Evolutionary conservation across 2,113 vertebrate genomes (phyloP).

Genomic region (human): GRCh38 chr3:152775501-152776000

Average conservation of each 20-base stretch:
- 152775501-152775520: neutral
- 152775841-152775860: neutral
- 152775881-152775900: neutral
- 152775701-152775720: neutral
- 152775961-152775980: neutral
- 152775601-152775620: neutral
- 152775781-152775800: neutral
- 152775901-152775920: neutral
- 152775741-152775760: neutral
- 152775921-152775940: neutral
- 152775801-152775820: neutral
- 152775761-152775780: neutral
- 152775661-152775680: neutral
- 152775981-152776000: neutral
- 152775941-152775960: neutral
- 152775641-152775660: neutral
- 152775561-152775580: neutral
- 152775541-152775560: neutral
- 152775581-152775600: neutral
- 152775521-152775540: neutral
- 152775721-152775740: neutral
- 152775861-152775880: neutral
- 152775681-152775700: accelerated
- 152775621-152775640: neutral
- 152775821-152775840: neutral